Base-by-base conservation (phyloP, 2,888 invertebrate genomes). In the Drosophila falleni region DNA sequence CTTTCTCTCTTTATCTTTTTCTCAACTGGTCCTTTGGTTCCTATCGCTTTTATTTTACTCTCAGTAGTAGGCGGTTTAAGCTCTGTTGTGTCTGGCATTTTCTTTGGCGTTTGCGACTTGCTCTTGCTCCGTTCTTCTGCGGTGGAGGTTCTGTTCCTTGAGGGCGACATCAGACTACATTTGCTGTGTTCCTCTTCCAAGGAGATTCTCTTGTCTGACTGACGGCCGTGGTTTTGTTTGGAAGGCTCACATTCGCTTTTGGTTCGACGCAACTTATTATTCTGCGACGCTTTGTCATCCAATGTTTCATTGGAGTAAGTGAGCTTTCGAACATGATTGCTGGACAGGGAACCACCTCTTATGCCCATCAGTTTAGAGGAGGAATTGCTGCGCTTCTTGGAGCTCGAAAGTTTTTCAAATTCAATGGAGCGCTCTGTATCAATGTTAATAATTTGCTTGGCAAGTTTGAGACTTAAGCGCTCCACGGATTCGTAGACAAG, bases 341-440 rank as follows among this genome's bases (percentile, higher is more conserved):
- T 37, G 5, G 29, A 15, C 4, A 35, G 13, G 4, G 59, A 41
- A 13, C 44, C 31, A 33, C 29, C 16, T 31, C 19, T 37, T 19
- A 58, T 8, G 11, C 6, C 23, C 4, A 13, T 26, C n/a, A 53
- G 9, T 29, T 76, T 78, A 1, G 79, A 66, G 5, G 50, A 31
- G 0, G 88, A 75, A 35, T n/a, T 39, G 29, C 74, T 86, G 23
- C 67, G 73, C 5, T 66, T 31, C 26, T 83, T 85, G 0, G 88
- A 86, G 1, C 50, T 69, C 3, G 87, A 85, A 29, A 72, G 83
- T 23, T 54, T 80, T n/a, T 75, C 59, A n/a, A 72, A 86, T 13
- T 85, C 88, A 2, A 68, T 41, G 6, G 88, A 71, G 3, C 88
- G 88, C 49, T 82, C 83, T 6, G 55, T 60, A 53, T 86, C 88